phyloP scores from a whole-genome alignment of 2,888 invertebrate genomes.

The Phengaris arion region DNA sequence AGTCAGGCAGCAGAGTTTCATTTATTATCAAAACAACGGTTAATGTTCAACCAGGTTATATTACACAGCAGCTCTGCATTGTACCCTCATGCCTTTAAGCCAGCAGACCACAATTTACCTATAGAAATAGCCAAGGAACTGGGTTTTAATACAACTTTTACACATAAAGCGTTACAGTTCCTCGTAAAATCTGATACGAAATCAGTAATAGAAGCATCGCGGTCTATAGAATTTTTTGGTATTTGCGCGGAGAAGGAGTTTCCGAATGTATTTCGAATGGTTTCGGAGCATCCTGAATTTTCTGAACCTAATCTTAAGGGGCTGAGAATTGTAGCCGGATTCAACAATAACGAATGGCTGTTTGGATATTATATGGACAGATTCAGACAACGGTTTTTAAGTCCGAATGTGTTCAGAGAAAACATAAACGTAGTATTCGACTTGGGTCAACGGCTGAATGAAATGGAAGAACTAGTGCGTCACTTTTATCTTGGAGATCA shows the following conservation, averaged over 20 bases:
- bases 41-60: constrained; percentile 50
- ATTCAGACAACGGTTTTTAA: constrained; percentile 4
- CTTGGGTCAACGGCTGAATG: constrained; percentile 35
- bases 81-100: constrained; percentile 39
- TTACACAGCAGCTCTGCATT: constrained; percentile 50
- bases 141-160: constrained; percentile 43
- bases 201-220: constrained; percentile 45
- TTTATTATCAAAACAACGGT: constrained; percentile 45
- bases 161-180: constrained; percentile 2
- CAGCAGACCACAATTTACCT: constrained; percentile 43
- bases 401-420: constrained; percentile 14
- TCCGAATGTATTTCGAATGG: constrained; percentile 20
- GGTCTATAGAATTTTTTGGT: constrained; percentile 36
- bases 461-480: constrained; percentile 42
- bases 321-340: constrained; percentile 20
- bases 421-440: constrained; percentile 31
- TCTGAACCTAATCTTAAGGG: not conserved
- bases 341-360: constrained; percentile 15
- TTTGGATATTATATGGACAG: constrained; percentile 14
- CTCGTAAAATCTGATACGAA: constrained; percentile 35
- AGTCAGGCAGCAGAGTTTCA: constrained; percentile 49
- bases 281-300: constrained; percentile 26
- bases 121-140: constrained; percentile 46
- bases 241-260: constrained; percentile 24
- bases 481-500: constrained; percentile 53